phyloP scores from a whole-genome alignment of 1,140 invertebrate genomes.

The Belonocnema kinseyi region DNA sequence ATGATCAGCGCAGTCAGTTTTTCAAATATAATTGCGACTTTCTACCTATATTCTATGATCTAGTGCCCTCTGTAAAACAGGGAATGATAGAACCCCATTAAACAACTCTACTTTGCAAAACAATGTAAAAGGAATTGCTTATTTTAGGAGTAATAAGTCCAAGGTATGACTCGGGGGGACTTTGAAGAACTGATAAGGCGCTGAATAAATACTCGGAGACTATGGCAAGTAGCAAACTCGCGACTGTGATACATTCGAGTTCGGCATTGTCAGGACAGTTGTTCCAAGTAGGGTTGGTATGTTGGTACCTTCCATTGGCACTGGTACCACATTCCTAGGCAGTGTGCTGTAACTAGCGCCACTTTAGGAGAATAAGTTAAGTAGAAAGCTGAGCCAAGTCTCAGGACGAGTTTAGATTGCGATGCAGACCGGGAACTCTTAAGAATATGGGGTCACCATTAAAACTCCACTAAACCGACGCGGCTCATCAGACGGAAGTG shows the following conservation, averaged over 20 bases:
- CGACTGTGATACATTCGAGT: not conserved
- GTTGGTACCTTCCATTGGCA: not conserved
- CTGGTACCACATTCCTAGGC: not conserved
- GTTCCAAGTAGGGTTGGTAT: not conserved
- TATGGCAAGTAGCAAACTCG: not conserved
- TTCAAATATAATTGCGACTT: too few species aligned
- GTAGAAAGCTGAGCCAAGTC: not conserved
- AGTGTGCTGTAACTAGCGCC: not conserved
- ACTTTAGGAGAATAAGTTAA: constrained; percentile 16
- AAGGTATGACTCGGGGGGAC: constrained; percentile 4
- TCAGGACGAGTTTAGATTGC: not conserved
- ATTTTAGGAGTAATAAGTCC: constrained; percentile 8
- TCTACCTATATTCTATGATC: not conserved
- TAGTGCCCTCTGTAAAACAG: not conserved
- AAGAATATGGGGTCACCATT: constrained; percentile 24
- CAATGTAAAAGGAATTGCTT: not conserved
- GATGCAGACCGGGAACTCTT: constrained; percentile 9
- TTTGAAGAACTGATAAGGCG: constrained; percentile 4
- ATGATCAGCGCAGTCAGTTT: too few species aligned
- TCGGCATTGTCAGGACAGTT: not conserved
- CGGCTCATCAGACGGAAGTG: constrained; percentile 14
- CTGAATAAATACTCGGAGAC: not conserved
- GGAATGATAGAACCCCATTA: not conserved
- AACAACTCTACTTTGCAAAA: constrained; percentile 1
- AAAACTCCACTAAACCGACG: constrained; percentile 19